Base-by-base conservation (phyloP, 2,888 invertebrate species). In the Vesta saturnalis region DNA sequence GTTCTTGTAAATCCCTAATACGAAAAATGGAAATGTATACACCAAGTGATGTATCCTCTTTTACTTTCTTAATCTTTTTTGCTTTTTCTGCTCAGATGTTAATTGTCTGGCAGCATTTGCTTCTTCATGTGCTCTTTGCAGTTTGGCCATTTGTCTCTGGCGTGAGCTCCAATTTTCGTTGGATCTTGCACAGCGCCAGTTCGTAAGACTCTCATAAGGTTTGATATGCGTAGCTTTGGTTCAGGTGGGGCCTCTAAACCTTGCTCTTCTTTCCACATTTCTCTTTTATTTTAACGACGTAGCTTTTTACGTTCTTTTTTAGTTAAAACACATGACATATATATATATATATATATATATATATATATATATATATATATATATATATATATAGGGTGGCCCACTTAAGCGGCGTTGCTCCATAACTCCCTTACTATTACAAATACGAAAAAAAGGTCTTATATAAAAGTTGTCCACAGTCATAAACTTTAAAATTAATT, bases 151-250 rank as follows among this genome's bases (percentile, higher is more conserved):
- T 86, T 99, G 99, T 77, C 97, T 10, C 97, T 88, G 0, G 99
- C 99, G 77, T 97, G 97, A 0, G 97, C 97, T 85, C 99, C 99
- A 59, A 99, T 96, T 82, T 99, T 99, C 0, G 99, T 99, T 0
- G 99, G 99, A 86, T 99, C 99, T 80, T 98, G 97, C 0, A 99
- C 96, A 0, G 99, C 99, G 81, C 99, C 99, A 0, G 95, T 96
- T 22, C 99, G 99, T 21, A 99, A 85, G 0, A 99, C 99, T 55
- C 99, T 88, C 99, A 99, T 99, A 63, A 99, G 86, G 85, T 99
- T 99, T 0, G 98, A 97, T 86, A 99, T 97, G 82, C 91, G 88
- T 8, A 93, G 84, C 77, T 99, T 99, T 0, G 99, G 98, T 81
- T 99, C 99, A 0, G 99, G 98, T 0, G 99, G 95, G 1, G 97